Base-by-base conservation (phyloP, 1,140 invertebrate genomes). In the Lepidostoma basale region DNA sequence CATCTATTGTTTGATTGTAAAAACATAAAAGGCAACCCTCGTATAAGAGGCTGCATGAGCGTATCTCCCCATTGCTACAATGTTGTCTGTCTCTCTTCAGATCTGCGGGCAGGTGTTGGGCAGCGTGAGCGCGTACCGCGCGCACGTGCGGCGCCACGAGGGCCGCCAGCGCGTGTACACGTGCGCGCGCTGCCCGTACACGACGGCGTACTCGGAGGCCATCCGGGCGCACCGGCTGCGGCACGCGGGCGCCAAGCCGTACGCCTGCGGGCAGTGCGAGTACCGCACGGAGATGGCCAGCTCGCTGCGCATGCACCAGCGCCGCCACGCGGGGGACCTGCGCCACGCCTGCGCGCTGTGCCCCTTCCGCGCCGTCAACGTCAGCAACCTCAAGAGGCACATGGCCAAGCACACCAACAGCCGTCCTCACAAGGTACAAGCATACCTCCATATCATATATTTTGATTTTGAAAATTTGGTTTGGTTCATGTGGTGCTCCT, bases 241-340 rank as follows among this genome's bases (percentile, higher is more conserved):
- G 2, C 56, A 60, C 56, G 39, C 20, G 4, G 56, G 56, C 0
- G 36, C 25, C 36, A 60, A 60, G 23, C 56, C 56, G 10, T 60
- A 25, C 56, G 56, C 56, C 0, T 60, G 56, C n/a, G 22, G 9
- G 23, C 1, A 3, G n/a, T 60, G 56, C 36, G 16, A 36, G 3
- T 60, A 42, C 56, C 33, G 39, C 18, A 60, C 56, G 2, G 56
- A 60, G 12, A 23, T 23, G 23, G 14, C n/a, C 0, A 8, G 14
- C 10, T 56, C 26, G 12, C 30, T 56, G 1, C 14, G 9, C n/a
- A 33, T 28, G 14, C 52, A 56, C 30, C n/a, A 10, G 1, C 16
- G 26, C 9, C 14, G 26, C 6, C 58, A 60, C 58, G 20, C 20
- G 0, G 58, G 58, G 6, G 12, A 10, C 10, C 14, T 14, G 8